These are phyloP conservation scores for Choloepus didactylus DNA, from an alignment of 2,797 vertebrate genomes.

Conservation along the genomic window DNA sequence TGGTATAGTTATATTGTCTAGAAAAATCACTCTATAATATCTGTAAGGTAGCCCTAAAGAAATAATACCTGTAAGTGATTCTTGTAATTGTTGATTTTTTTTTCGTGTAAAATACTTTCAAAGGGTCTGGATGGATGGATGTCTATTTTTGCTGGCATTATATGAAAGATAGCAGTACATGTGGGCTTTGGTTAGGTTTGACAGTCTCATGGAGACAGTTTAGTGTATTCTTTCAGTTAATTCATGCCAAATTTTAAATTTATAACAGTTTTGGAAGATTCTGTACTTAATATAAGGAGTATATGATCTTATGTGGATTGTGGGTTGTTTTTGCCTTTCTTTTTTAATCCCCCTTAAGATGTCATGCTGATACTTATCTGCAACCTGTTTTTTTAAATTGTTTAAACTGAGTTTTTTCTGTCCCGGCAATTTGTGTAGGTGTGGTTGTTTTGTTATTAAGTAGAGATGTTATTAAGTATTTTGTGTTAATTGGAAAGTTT, in stretches of 20 bases:
- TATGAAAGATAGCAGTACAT: not conserved
- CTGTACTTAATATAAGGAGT: not conserved
- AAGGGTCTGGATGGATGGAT: not conserved
- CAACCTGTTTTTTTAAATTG: not conserved
- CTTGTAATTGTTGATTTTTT: constrained; percentile 15
- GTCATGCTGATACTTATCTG: constrained; percentile 18
- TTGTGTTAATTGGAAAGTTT: not conserved
- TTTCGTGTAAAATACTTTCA: constrained; percentile 38
- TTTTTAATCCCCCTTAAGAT: not conserved
- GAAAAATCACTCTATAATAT: constrained; percentile 6
- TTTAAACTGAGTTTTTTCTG: constrained; percentile 51
- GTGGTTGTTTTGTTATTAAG: constrained; percentile 29
- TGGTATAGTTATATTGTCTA: constrained; percentile 6
- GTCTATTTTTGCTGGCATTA: not conserved
- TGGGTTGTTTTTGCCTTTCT: not conserved
- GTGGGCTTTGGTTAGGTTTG: constrained; percentile 12
- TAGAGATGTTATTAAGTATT: not conserved
- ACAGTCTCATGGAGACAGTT: constrained; percentile 6
- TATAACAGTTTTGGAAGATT: constrained; percentile 25
- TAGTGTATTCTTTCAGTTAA: constrained; percentile 42
- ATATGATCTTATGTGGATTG: constrained; percentile 4
- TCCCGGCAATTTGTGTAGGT: constrained; percentile 27
- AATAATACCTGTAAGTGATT: not conserved
- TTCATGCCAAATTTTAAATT: constrained; percentile 38
- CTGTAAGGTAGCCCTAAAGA: constrained; percentile 7